Conservation (phyloP, 2,797 vertebrate genomes). For the Oryzias sinensis region DNA sequence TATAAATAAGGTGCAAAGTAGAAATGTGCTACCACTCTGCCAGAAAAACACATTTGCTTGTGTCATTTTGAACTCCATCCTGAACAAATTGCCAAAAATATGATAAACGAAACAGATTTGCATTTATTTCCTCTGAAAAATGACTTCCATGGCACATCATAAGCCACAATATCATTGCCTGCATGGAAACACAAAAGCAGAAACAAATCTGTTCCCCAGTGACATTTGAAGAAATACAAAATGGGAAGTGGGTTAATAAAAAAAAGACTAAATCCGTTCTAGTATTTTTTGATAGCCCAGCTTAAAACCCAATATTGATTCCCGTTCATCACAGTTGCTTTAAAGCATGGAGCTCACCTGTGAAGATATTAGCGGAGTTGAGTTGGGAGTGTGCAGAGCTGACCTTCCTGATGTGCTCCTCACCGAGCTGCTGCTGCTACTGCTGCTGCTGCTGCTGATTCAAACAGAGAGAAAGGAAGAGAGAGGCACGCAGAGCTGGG, state of each 20-base stretch:
- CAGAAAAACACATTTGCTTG: no score
- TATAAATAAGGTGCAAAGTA: no score
- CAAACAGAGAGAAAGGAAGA: slow-evolving; percentile 10
- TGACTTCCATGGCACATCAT: background rate
- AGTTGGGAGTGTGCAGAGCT: slow-evolving; percentile 10
- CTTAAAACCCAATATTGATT: background rate
- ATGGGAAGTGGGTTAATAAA: background rate
- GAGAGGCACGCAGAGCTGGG: slow-evolving; percentile 7
- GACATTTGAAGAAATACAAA: background rate
- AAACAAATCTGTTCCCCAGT: background rate
- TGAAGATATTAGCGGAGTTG: slow-evolving; percentile 2
- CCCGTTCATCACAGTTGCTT: background rate
- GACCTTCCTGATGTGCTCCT: slow-evolving; percentile 22
- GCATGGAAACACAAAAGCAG: background rate
- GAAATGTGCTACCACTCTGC: no score
- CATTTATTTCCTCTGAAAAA: background rate
- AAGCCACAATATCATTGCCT: background rate
- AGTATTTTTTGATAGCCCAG: background rate
- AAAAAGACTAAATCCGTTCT: background rate
- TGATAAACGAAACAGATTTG: background rate
- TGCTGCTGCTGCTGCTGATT: slow-evolving; percentile 28
- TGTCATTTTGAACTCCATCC: no score
- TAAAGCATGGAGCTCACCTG: slow-evolving; percentile 30
- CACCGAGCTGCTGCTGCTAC: slow-evolving; percentile 29
- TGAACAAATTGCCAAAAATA: background rate